Evolutionary conservation across 2,797 vertebrate species (phyloP).

Genomic region (Paguma larvata): DNA sequence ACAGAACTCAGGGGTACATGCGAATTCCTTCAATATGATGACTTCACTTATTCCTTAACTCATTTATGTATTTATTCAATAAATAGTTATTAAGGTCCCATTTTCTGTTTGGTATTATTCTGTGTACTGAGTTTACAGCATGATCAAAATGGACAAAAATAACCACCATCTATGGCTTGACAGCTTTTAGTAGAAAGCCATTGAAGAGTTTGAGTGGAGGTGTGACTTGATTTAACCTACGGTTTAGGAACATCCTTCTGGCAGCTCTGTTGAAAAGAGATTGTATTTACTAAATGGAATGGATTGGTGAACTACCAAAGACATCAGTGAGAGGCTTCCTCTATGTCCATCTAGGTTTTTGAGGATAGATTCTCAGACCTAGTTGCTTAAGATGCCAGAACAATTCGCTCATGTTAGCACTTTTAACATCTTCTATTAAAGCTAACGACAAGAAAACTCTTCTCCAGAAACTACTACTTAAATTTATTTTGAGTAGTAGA

Average conservation of each 20-base stretch:
- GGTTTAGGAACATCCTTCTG: background rate
- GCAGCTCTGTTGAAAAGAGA: background rate
- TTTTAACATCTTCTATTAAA: background rate
- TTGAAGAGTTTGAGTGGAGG: background rate
- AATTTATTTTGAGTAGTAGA: background rate
- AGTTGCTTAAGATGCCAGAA: slow-evolving; percentile 10
- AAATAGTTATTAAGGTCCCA: background rate
- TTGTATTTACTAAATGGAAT: background rate
- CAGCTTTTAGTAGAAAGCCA: background rate
- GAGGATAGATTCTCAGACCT: background rate
- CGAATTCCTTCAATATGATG: background rate
- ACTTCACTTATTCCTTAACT: background rate
- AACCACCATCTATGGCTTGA: background rate
- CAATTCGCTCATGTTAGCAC: background rate
- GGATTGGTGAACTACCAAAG: too few relatives aligned
- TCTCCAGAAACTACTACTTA: background rate
- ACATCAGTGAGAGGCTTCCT: background rate
- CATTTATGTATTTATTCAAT: background rate
- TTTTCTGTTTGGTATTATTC: background rate
- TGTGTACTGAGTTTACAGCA: background rate
- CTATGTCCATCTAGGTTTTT: background rate
- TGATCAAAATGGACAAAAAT: background rate
- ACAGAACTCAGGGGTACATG: background rate
- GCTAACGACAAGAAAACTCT: background rate
- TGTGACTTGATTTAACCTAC: background rate